A percentile compares a stretch with the other conserved stretches of the same genome.
These are phyloP conservation scores for Pseudocheirus occidentalis DNA, from an alignment of 2,797 vertebrate genomes.

Conservation along the genomic window DNA sequence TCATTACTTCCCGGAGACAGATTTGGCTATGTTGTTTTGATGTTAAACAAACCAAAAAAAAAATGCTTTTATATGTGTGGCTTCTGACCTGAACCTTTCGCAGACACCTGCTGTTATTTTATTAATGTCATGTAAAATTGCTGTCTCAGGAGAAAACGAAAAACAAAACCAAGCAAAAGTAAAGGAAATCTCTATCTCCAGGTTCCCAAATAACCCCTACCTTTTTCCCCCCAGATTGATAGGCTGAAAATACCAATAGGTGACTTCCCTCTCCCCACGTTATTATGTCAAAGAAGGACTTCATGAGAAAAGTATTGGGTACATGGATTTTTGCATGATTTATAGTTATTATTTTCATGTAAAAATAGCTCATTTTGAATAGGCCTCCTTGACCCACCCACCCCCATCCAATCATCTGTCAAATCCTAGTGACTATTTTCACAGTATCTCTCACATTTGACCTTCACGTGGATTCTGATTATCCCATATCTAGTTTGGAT, in stretches of 20 bases:
- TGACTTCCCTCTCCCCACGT: background rate
- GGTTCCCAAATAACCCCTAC: background rate
- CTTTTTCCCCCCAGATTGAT: background rate
- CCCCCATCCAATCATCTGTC: background rate
- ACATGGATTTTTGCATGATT: background rate
- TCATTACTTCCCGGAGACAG: slow-evolving; percentile 6
- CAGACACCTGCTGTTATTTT: slow-evolving; percentile 24
- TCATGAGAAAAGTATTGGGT: background rate
- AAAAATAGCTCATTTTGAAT: background rate
- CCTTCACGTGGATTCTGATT: background rate
- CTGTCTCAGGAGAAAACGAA: background rate
- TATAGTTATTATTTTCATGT: slow-evolving; percentile 15
- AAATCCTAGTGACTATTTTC: background rate
- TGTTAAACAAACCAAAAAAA: slow-evolving; percentile 19
- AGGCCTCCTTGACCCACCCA: background rate
- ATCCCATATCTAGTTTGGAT: background rate
- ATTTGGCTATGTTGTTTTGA: slow-evolving; percentile 9
- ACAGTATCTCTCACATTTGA: background rate
- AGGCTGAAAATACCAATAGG: slow-evolving; percentile 26
- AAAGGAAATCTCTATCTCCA: background rate
- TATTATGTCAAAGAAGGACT: background rate
- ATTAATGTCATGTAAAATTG: slow-evolving; percentile 26
- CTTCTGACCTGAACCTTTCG: slow-evolving; percentile 26
- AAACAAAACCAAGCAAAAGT: background rate
- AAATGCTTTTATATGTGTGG: background rate